Conservation (phyloP, 2,113 vertebrate genomes). For the Castor canadensis region DNA sequence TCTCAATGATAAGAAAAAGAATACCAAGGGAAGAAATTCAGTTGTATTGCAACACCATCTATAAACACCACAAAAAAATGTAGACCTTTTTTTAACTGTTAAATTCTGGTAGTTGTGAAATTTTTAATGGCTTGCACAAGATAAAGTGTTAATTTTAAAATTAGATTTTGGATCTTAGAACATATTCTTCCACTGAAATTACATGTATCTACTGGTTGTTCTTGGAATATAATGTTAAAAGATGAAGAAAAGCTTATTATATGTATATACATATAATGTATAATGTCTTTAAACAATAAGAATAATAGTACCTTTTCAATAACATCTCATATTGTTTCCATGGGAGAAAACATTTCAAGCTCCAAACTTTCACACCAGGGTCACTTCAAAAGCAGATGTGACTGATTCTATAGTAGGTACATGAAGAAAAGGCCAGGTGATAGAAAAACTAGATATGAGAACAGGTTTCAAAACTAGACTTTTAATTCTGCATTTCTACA, state of each 20-base stretch:
- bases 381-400: not conserved
- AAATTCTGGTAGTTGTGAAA: not conserved
- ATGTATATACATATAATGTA: not conserved
- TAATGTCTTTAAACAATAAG: not conserved
- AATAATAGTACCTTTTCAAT: not conserved
- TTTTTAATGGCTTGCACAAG: not conserved
- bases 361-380: not conserved
- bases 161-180: not conserved
- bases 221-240: not conserved
- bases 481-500: not conserved
- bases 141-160: slow-evolving; percentile 32
- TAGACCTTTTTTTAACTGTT: not conserved
- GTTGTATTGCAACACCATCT: not conserved
- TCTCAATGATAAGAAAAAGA: slow-evolving; percentile 12
- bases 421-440: not conserved
- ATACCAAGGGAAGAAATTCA: slow-evolving; percentile 34
- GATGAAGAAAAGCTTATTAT: not conserved
- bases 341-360: not conserved
- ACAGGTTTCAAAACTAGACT: not conserved
- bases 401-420: not conserved
- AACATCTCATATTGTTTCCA: not conserved
- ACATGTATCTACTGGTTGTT: not conserved
- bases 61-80: not conserved
- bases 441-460: not conserved
- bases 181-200: not conserved